phyloP scores from a whole-genome alignment of 2,797 vertebrate species.

The Phataginus tetradactyla region DNA sequence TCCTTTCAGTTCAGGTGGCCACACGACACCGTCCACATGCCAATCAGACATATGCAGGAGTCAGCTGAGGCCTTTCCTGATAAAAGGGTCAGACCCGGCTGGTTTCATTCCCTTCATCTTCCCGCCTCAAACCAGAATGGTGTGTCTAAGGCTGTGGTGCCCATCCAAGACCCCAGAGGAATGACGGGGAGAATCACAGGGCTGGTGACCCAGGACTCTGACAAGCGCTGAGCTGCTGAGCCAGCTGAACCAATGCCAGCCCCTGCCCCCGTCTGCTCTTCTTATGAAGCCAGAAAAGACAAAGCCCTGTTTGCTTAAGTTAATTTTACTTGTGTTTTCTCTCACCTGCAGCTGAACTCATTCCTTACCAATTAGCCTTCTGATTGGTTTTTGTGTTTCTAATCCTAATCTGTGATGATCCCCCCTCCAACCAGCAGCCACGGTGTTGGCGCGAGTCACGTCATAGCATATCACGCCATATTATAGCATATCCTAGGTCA shows the following conservation, averaged over 20 bases:
- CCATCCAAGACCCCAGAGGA: neutral
- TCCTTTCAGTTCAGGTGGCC: neutral
- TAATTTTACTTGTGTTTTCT: neutral
- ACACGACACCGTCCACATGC: neutral
- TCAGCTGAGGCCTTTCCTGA: neutral
- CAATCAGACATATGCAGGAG: neutral
- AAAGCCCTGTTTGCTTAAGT: neutral
- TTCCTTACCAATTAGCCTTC: neutral
- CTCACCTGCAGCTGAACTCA: neutral
- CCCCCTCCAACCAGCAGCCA: neutral
- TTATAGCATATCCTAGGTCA: accelerated
- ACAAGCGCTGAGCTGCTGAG: neutral
- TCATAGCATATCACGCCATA: accelerated
- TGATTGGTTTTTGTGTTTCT: neutral
- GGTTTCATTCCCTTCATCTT: neutral
- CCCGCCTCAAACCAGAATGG: neutral
- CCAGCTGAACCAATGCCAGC: neutral
- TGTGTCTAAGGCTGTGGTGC: no score
- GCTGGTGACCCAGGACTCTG: neutral
- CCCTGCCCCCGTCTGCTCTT: neutral
- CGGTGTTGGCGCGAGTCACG: accelerated
- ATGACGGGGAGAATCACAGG: neutral
- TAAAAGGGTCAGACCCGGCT: neutral
- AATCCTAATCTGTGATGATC: neutral
- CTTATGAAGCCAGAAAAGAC: neutral